phyloP scores from a whole-genome alignment of 64 coral and sea anemone species.

The Montipora cactus region DNA sequence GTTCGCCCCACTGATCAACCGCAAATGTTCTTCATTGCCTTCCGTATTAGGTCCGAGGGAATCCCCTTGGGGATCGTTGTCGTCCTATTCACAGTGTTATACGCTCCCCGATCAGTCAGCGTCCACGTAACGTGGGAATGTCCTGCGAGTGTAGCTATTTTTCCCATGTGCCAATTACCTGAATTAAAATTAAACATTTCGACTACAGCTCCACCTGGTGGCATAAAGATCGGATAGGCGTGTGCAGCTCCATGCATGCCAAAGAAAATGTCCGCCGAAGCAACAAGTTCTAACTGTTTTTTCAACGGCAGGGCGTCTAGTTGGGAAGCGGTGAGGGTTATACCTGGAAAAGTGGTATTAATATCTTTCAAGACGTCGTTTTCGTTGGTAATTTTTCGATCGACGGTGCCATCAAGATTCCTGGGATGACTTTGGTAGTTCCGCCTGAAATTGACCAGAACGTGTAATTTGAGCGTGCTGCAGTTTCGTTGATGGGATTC shows the following conservation, averaged over 20 bases:
- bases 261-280: constrained; percentile 32
- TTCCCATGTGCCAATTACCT: constrained; percentile 25
- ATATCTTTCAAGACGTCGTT: constrained; percentile 29
- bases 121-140: constrained; percentile 21
- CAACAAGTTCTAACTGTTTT: constrained; percentile 2
- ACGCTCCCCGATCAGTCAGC: neutral
- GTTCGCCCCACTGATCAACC: neutral
- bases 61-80: constrained; percentile 1
- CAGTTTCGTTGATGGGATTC: neutral
- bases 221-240: constrained; percentile 28
- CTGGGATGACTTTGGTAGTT: constrained; percentile 30
- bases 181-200: constrained; percentile 29
- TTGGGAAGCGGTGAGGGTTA: neutral
- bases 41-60: neutral
- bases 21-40: constrained; percentile 20
- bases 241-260: constrained; percentile 37
- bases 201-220: constrained; percentile 4
- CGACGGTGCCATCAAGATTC: neutral
- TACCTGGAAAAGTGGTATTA: neutral
- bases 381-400: constrained; percentile 28
- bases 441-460: constrained; percentile 14
- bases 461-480: neutral
- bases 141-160: constrained; percentile 14
- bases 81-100: neutral
- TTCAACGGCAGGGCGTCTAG: constrained; percentile 4